phyloP scores from a whole-genome alignment of 2,797 vertebrate species.

The Pampus argenteus region DNA sequence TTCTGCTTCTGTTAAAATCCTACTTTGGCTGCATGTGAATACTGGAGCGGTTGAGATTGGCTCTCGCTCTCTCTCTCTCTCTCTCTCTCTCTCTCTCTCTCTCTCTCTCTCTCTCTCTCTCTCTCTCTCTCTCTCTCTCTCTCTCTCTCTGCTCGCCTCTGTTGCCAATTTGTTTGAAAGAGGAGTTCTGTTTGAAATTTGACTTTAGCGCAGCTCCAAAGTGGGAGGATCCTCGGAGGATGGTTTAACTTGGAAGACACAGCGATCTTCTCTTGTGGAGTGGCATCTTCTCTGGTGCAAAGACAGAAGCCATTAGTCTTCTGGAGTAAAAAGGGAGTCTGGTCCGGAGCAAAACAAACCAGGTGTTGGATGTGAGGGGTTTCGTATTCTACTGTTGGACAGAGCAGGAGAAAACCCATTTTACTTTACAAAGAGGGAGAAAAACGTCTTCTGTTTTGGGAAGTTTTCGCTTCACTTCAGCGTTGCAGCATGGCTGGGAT shows the following conservation, averaged over 20 bases:
- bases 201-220: slow-evolving; percentile 36
- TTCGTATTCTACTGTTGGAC: slow-evolving; percentile 7
- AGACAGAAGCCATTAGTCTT: slow-evolving; percentile 1
- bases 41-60: slow-evolving; percentile 26
- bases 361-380: slow-evolving; percentile 16
- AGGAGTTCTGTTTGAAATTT: slow-evolving; percentile 30
- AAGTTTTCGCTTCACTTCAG: background rate
- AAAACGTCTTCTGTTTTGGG: background rate
- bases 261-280: slow-evolving; percentile 16
- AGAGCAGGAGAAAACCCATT: background rate
- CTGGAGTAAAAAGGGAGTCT: background rate
- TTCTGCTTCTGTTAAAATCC: slow-evolving; percentile 26
- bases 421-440: background rate
- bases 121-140: no score
- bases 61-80: no score
- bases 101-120: no score
- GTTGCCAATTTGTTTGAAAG: slow-evolving; percentile 32
- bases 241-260: slow-evolving; percentile 54
- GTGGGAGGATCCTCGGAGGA: slow-evolving; percentile 45
- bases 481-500: slow-evolving; percentile 64
- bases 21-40: slow-evolving; percentile 28
- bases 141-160: slow-evolving; percentile 20
- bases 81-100: no score
- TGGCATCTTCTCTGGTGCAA: slow-evolving; percentile 22
- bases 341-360: background rate